Evolutionary conservation across 2,797 vertebrate genomes (phyloP).

Genomic region (Propithecus deckenii): DNA sequence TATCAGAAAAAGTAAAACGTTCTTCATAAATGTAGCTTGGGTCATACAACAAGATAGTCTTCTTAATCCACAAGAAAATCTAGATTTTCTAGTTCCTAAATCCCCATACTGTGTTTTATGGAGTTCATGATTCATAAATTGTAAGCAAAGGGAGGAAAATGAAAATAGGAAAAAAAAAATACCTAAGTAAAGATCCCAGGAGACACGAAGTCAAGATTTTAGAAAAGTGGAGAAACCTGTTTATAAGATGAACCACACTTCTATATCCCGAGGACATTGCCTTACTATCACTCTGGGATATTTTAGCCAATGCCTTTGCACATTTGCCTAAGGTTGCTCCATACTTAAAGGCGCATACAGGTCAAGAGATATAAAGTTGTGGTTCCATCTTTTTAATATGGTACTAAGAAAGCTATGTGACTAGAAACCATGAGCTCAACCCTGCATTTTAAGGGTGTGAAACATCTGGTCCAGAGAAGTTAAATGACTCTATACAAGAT

Average conservation of each 20-base stretch:
- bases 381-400: not conserved
- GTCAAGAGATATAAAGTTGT: not conserved
- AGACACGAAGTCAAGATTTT: slow-evolving; percentile 5
- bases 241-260: not conserved
- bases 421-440: not conserved
- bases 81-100: slow-evolving; percentile 33
- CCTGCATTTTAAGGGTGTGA: not conserved
- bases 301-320: not conserved
- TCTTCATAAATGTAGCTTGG: not conserved
- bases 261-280: not conserved
- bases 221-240: not conserved
- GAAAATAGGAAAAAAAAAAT: not conserved
- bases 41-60: not conserved
- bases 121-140: not conserved
- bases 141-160: slow-evolving; percentile 5
- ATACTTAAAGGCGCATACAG: not conserved
- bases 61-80: not conserved
- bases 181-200: not conserved
- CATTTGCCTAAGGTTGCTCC: not conserved
- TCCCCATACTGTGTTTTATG: not conserved
- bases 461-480: not conserved
- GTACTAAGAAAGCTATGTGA: not conserved
- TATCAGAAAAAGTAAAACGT: not conserved
- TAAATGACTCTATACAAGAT: not conserved
- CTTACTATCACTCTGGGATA: not conserved